Conservation (phyloP, 2,113 vertebrate genomes). For the Corythornis vintsioides region DNA sequence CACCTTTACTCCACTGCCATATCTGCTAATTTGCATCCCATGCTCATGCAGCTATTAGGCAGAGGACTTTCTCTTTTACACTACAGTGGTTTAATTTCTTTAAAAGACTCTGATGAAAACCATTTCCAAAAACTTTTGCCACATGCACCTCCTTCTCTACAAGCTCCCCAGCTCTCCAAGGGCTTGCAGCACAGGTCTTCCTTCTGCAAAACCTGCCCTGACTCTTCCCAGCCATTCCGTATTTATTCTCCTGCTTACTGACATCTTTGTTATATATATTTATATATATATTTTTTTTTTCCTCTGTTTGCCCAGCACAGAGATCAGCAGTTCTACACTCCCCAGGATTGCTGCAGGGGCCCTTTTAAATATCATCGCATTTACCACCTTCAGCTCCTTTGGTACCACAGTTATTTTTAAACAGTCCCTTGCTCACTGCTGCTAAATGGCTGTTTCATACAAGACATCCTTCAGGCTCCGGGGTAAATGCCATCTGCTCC, state of each 20-base stretch:
- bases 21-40: not conserved
- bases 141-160: not conserved
- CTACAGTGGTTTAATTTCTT: not conserved
- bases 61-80: not conserved
- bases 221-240: not conserved
- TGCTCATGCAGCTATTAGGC: not conserved
- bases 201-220: not conserved
- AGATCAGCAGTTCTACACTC: not conserved
- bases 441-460: not conserved
- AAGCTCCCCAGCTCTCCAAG: rapidly evolving
- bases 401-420: not conserved
- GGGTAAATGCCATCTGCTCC: not conserved
- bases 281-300: not conserved
- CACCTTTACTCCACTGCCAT: not conserved
- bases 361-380: too few species aligned
- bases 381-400: not conserved
- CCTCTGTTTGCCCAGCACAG: not conserved
- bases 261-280: not conserved
- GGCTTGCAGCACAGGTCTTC: rapidly evolving
- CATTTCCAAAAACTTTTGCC: not conserved
- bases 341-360: not conserved
- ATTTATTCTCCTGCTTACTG: not conserved
- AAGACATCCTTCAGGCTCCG: rapidly evolving
- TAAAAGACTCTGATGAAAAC: not conserved
- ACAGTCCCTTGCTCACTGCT: not conserved